These are phyloP conservation scores for Nansenia antarctica DNA, from an alignment of 2,113 vertebrate species.

Conservation along the genomic window DNA sequence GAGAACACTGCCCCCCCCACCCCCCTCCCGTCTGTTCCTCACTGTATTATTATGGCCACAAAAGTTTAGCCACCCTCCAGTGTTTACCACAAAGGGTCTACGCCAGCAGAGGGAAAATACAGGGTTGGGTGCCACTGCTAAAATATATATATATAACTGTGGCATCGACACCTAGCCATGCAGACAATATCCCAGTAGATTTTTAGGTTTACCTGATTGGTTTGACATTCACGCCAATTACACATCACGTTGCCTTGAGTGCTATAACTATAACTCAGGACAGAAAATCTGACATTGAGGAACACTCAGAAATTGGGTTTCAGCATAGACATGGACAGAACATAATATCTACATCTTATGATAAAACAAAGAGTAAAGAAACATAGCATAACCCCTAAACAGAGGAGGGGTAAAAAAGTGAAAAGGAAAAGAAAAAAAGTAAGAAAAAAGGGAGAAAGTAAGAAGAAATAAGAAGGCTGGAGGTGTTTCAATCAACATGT, in stretches of 20 bases:
- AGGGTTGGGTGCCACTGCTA: too few relatives aligned
- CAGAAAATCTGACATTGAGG: neutral
- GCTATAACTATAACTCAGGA: neutral
- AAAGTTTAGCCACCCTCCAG: constrained; percentile 34
- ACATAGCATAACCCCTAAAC: too few relatives aligned
- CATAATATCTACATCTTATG: too few relatives aligned
- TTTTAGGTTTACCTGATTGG: constrained; percentile 45
- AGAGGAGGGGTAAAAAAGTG: too few relatives aligned
- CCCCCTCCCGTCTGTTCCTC: constrained; percentile 7
- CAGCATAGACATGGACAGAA: too few relatives aligned
- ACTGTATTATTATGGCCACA: constrained; percentile 41
- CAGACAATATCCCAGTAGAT: constrained; percentile 5
- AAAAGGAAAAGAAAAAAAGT: too few relatives aligned
- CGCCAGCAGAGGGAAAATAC: neutral
- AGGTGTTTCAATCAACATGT: too few relatives aligned
- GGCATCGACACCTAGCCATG: constrained; percentile 15
- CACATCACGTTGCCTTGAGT: constrained; percentile 40
- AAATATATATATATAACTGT: neutral
- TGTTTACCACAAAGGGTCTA: neutral
- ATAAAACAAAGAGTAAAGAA: too few relatives aligned
- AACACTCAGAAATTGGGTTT: too few relatives aligned
- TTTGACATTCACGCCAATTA: constrained; percentile 44
- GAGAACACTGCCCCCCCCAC: too few relatives aligned
- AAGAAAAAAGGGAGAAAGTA: too few relatives aligned
- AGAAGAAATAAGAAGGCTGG: too few relatives aligned